Base-by-base conservation (phyloP, 2,797 vertebrate genomes). In the Cynodonichthys magdalenae region DNA sequence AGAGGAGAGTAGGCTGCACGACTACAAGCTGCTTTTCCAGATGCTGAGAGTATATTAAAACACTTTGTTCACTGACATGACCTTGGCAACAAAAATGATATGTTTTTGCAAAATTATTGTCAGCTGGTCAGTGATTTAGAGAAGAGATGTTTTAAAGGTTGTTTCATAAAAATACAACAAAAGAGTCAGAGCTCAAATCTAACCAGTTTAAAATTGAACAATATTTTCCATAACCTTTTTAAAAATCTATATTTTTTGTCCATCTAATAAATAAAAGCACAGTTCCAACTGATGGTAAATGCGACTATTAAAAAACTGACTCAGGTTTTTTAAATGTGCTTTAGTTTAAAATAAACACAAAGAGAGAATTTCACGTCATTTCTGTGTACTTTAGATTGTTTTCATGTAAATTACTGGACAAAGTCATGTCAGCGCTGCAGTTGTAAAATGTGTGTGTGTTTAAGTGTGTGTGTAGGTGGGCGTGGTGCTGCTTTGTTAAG, bases 401-500 rank as follows among this genome's bases (percentile, higher is more conserved):
- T 51, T 69, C 46, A 51, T 46, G 17, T 27, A 65, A 54, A 66
- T 66, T 41, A 77, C 71, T 63, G 54, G 31, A 56, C 50, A 55
- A 61, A 61, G 52, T 79, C 62, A 58, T 36, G 8, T 11, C 34
- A 8, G 61, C 52, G 52, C 41, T 52, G 29, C 31, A 47, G 58
- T 63, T 55, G 41, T 71, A 58, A 71, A 57, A 19, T 63, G 18
- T 63, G 47, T 65, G 54, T 52, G 49, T 44, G 52, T 47, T 72
- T 29, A 45, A 58, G 45, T 53, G 53, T 27, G 60, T 70, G 58
- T 36, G 48, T 56, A 29, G 19, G 75, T 51, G 66, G 78, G 85
- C 65, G 83, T 86, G 84, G 82, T 71, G 78, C 78, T 77, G 83
- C 88, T 91, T 90, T 91, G 89, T 91, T 90, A 88, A 90, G 77